These are phyloP conservation scores for Antheraea pernyi DNA, from an alignment of 1,140 invertebrate genomes.

Conservation along the genomic window DNA sequence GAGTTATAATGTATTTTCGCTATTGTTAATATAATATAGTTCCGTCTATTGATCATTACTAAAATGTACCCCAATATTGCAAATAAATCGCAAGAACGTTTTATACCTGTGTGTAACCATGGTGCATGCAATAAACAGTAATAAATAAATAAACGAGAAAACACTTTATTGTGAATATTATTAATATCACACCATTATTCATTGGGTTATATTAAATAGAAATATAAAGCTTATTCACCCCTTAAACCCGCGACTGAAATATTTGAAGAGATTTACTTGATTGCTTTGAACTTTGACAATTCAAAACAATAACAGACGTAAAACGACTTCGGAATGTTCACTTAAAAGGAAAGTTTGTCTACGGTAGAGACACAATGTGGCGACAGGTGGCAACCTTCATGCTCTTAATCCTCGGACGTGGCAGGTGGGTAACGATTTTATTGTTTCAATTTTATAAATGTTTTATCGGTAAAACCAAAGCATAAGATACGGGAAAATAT, in stretches of 20 bases:
- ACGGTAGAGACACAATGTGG: slow-evolving; percentile 11
- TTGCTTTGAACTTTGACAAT: slow-evolving; percentile 60
- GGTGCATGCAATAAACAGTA: too few relatives aligned
- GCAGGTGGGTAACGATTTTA: not conserved
- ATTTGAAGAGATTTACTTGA: not conserved
- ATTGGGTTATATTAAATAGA: not conserved
- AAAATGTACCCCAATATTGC: too few relatives aligned
- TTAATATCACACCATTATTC: too few relatives aligned
- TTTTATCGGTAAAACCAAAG: not conserved
- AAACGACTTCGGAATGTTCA: slow-evolving; percentile 68
- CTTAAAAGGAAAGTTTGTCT: slow-evolving; percentile 69
- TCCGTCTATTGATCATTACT: too few relatives aligned
- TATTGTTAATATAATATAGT: too few relatives aligned
- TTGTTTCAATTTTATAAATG: slow-evolving; percentile 9
- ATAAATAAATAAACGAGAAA: too few relatives aligned
- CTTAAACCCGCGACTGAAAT: not conserved
- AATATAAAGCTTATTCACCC: not conserved
- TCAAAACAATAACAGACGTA: slow-evolving; percentile 70
- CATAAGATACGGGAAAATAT: not conserved
- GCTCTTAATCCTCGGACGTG: not conserved
- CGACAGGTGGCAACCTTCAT: slow-evolving; percentile 25
- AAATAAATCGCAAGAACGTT: too few relatives aligned
- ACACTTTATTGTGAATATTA: too few relatives aligned
- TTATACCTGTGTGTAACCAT: too few relatives aligned
- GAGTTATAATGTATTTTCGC: too few relatives aligned